Evolutionary conservation across 2,888 invertebrate genomes (phyloP).

Genomic region (Agrotis puta): DNA sequence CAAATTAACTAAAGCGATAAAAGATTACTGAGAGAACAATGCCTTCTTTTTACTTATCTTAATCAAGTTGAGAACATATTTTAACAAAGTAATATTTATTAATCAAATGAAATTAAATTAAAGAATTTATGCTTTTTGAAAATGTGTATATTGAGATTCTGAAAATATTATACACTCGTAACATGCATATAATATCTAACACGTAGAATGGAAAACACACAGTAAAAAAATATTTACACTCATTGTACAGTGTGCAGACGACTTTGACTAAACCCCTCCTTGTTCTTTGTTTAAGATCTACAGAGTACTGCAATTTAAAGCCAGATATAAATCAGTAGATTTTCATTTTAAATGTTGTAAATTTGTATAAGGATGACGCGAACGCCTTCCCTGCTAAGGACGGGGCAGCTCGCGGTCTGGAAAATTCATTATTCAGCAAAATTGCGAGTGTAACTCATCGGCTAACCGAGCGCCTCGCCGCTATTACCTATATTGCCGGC

Average conservation of each 20-base stretch:
- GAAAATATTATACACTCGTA: conserved; percentile 16
- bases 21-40: conserved; percentile 2
- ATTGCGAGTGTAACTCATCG: conserved; percentile 78
- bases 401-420: conserved; percentile 66
- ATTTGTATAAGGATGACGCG: conserved; percentile 67
- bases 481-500: conserved; percentile 68
- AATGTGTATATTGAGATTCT: not conserved
- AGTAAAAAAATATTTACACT: conserved; percentile 51
- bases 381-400: conserved; percentile 65
- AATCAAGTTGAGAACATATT: no score
- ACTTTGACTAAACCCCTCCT: conserved; percentile 58
- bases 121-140: not conserved
- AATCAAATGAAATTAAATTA: no score
- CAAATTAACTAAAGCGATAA: conserved; percentile 31
- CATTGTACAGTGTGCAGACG: conserved; percentile 40
- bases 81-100: no score
- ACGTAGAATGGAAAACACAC: conserved; percentile 19
- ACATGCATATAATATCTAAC: conserved; percentile 15
- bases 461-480: conserved; percentile 55
- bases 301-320: conserved; percentile 55
- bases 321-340: conserved; percentile 63
- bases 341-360: conserved; percentile 68
- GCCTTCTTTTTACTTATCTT: no score
- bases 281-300: conserved; percentile 61
- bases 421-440: conserved; percentile 79